phyloP scores from a whole-genome alignment of 2,113 vertebrate genomes.

The Phyllopteryx taeniolatus region DNA sequence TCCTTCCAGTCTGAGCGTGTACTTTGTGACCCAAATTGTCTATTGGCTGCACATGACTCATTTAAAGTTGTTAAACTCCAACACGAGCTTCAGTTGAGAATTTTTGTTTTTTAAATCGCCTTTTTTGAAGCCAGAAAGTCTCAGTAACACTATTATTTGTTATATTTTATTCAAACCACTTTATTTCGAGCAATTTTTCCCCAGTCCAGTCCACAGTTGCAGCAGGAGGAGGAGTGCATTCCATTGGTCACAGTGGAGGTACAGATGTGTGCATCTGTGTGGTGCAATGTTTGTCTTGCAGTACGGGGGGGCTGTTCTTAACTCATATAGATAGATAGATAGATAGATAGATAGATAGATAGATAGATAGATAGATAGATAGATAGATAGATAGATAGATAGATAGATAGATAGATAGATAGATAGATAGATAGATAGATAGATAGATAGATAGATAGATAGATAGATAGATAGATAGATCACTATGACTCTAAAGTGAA shows the following conservation, averaged over 20 bases:
- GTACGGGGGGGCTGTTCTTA: constrained; percentile 52
- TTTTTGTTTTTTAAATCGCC: no score
- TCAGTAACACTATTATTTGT: background rate
- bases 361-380: no score
- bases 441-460: no score
- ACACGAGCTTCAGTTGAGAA: background rate
- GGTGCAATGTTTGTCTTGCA: background rate
- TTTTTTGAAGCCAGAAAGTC: background rate
- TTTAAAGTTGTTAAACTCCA: background rate
- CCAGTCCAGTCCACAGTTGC: constrained; percentile 16
- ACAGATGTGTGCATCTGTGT: constrained; percentile 76
- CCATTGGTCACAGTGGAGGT: constrained; percentile 32
- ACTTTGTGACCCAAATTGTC: background rate
- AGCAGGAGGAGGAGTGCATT: constrained; percentile 29
- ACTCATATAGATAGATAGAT: background rate
- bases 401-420: no score
- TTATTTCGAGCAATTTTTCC: background rate
- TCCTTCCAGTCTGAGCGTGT: background rate
- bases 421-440: no score
- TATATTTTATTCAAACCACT: background rate
- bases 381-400: no score
- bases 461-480: no score
- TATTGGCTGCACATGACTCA: background rate
- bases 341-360: background rate
- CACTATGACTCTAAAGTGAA: no score